Conservation (phyloP, 1,140 invertebrate genomes). For the Drosophila insularis region DNA sequence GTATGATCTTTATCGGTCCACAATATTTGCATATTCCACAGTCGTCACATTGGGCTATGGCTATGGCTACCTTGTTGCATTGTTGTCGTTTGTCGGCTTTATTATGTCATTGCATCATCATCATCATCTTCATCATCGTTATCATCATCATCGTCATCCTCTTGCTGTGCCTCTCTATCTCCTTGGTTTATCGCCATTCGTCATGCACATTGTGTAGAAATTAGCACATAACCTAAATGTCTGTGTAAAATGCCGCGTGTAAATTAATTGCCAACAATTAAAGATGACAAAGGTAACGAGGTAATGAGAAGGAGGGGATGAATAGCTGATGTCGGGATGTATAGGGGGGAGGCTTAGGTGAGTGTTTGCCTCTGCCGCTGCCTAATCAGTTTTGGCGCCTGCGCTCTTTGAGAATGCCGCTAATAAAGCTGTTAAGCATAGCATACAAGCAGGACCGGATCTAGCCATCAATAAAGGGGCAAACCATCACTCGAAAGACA, state of each 20-base stretch:
- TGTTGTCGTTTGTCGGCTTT: constrained; percentile 61
- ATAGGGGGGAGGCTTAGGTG: not conserved
- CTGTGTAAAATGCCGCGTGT: constrained; percentile 68
- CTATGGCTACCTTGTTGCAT: constrained; percentile 47
- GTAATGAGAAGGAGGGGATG: not conserved
- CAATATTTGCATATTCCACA: constrained; percentile 73
- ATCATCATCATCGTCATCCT: constrained; percentile 50
- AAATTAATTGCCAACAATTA: constrained; percentile 75
- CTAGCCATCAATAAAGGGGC: too few relatives aligned
- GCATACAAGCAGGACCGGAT: not conserved
- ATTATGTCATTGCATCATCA: constrained; percentile 79
- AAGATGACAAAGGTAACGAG: constrained; percentile 10
- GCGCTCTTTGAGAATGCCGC: constrained; percentile 49
- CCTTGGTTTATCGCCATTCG: constrained; percentile 69
- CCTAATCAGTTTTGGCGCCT: constrained; percentile 54
- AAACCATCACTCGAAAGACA: too few relatives aligned
- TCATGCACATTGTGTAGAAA: constrained; percentile 79
- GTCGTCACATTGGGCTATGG: constrained; percentile 41
- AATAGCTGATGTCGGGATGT: too few relatives aligned
- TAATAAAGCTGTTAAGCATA: constrained; percentile 44
- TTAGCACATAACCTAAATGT: constrained; percentile 77
- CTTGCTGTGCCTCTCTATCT: constrained; percentile 18
- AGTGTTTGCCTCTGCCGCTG: not conserved
- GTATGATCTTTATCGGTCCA: constrained; percentile 71
- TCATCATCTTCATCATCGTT: constrained; percentile 45